Evolutionary conservation across 2,797 vertebrate genomes (phyloP), one percentile per base, ranked within the genome.

Genomic region (Falco naumanni): DNA sequence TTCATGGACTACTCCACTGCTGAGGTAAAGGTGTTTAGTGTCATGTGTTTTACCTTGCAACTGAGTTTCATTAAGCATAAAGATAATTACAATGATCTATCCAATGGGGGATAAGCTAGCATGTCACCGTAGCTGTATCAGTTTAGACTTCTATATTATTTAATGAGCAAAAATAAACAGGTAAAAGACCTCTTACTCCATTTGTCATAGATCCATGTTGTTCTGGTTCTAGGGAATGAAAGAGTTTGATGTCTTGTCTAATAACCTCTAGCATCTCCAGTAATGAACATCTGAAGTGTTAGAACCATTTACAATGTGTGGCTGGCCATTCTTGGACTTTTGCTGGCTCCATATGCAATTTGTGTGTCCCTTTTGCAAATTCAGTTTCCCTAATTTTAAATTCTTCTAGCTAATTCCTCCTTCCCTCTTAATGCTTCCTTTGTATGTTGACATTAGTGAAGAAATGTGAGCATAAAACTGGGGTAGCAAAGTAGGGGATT

Each of bases 1-100:
- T 5, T 47, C 25, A 47, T 0, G 0, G 18, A 28, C 31, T 53
- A 6, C 3, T 45, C 19, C 3, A 5, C 4, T 57, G 14, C 15
- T 71, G 54, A 92, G 37, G 10, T 41, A 87, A 64, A 78, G 25
- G 51, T 22, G 4, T 68, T 81, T 85, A 53, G 76, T 14, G 5
- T 63, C 17, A 65, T 50, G 7, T 12, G 22, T 76, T 78, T 88
- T 71, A 50, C 50, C 18, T 74, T 69, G 14, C 15, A 88, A 78
- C 3, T 43, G 45, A 68, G 3, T 71, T 91, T 91, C 26, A 29
- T 71, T 68, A 84, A 7, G 1, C 31, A 39, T 50, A 43, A 84
- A 65, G 20, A 41, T 56, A 90, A 81, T 78, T 61, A 15, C 6
- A 70, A 28, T 22, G 47, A 31, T 34, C 25, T 16, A 47, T 65